Evolutionary conservation across 2,888 invertebrate species (phyloP).

Genomic region (Lasioglossum figueresi): DNA sequence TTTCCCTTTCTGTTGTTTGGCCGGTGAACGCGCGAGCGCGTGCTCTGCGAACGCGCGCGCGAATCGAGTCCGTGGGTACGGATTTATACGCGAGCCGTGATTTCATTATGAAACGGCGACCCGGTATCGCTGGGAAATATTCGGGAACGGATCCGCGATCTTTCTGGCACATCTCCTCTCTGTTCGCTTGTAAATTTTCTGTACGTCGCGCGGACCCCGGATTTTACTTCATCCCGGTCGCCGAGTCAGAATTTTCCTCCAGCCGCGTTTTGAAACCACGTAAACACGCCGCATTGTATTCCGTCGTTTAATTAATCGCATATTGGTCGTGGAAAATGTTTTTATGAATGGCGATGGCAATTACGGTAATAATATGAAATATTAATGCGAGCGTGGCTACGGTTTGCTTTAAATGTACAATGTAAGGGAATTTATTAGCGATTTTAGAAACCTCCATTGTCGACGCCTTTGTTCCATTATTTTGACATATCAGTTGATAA

Average conservation of each 20-base stretch:
- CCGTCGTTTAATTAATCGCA: neutral
- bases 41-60: neutral
- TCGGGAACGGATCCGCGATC: neutral
- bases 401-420: neutral
- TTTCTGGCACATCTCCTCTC: conserved; percentile 17
- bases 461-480: neutral
- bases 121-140: conserved; percentile 13
- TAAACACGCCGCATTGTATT: neutral
- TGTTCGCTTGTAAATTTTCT: conserved; percentile 7
- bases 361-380: neutral
- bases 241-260: neutral
- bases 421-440: neutral
- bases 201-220: neutral
- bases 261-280: neutral
- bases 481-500: neutral
- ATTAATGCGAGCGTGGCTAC: neutral
- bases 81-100: conserved; percentile 15
- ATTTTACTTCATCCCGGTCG: neutral
- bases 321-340: conserved; percentile 6
- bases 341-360: neutral
- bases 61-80: conserved; percentile 21
- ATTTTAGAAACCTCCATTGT: conserved; percentile 2
- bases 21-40: neutral
- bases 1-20: conserved; percentile 17
- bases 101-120: conserved; percentile 24